These are phyloP conservation scores for Phania funesta DNA, from an alignment of 2,888 invertebrate species.

Conservation along the genomic window DNA sequence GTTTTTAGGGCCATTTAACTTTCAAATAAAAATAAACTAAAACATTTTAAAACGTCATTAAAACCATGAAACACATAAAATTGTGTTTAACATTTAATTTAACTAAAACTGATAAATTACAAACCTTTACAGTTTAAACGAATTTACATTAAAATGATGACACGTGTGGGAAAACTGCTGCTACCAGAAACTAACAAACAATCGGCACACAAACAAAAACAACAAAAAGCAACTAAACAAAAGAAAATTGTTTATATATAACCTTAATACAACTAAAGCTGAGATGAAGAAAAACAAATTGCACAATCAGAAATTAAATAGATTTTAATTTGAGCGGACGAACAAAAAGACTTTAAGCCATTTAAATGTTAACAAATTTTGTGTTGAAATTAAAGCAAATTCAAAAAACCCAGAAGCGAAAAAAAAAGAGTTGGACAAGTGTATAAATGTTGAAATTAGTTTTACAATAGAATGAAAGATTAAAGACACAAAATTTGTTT, in stretches of 20 bases:
- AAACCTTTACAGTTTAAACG: constrained; percentile 32
- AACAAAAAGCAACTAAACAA: constrained; percentile 3
- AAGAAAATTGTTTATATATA: constrained; percentile 44
- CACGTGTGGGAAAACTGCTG: constrained; percentile 57
- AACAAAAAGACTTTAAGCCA: constrained; percentile 11
- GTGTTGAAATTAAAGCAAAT: constrained; percentile 10
- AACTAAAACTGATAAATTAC: constrained; percentile 40
- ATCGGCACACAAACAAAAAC: neutral
- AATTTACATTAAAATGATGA: constrained; percentile 60
- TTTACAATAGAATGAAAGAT: constrained; percentile 22
- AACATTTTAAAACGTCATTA: constrained; percentile 14
- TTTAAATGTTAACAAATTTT: neutral
- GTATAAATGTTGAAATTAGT: constrained; percentile 22
- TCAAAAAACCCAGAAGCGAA: neutral
- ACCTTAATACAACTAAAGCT: neutral
- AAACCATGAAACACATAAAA: constrained; percentile 22
- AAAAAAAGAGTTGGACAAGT: neutral
- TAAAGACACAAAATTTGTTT: too few relatives aligned
- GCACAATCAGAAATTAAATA: constrained; percentile 52
- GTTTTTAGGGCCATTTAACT: neutral
- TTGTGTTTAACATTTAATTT: constrained; percentile 35
- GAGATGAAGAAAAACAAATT: constrained; percentile 17
- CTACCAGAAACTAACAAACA: neutral
- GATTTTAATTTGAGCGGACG: constrained; percentile 50
- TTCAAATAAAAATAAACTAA: neutral